Percentiles rank a stretch among this genome's conserved stretches.
Conservation (phyloP, 92 coral and sea anemone species). For the Phenganax subtilis region DNA sequence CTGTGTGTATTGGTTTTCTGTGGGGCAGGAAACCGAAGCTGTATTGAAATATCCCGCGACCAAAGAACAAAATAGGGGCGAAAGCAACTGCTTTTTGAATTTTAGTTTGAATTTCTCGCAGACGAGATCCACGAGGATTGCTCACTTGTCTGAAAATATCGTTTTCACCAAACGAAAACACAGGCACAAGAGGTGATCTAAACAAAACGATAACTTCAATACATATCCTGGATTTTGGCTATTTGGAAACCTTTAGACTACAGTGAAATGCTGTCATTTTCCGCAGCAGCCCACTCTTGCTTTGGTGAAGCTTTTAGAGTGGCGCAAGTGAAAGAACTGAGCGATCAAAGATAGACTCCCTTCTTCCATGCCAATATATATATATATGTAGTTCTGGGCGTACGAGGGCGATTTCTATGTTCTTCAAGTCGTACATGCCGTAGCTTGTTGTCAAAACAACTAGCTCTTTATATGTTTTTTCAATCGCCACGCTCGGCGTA, state of each 20-base stretch:
- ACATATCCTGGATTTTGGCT: not conserved
- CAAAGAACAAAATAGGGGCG: conserved; percentile 86
- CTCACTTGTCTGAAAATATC: conserved; percentile 84
- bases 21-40: conserved; percentile 83
- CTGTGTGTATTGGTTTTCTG: conserved; percentile 80
- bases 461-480: too few species aligned
- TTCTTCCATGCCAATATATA: too few species aligned
- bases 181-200: conserved; percentile 90
- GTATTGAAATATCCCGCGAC: conserved; percentile 88
- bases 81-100: conserved; percentile 83
- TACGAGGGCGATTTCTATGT: too few species aligned
- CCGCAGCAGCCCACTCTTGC: too few species aligned
- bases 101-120: conserved; percentile 76
- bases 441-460: too few species aligned
- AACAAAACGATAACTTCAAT: not conserved
- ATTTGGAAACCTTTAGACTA: not conserved
- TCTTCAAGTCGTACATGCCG: too few species aligned
- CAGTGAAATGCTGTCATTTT: not conserved
- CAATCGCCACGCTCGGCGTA: too few species aligned
- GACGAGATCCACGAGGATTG: conserved; percentile 88
- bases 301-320: too few species aligned
- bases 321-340: too few species aligned
- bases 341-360: too few species aligned
- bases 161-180: conserved; percentile 92
- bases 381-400: too few species aligned